phyloP scores from a whole-genome alignment of 2,797 vertebrate genomes.

The Borostomias antarcticus region DNA sequence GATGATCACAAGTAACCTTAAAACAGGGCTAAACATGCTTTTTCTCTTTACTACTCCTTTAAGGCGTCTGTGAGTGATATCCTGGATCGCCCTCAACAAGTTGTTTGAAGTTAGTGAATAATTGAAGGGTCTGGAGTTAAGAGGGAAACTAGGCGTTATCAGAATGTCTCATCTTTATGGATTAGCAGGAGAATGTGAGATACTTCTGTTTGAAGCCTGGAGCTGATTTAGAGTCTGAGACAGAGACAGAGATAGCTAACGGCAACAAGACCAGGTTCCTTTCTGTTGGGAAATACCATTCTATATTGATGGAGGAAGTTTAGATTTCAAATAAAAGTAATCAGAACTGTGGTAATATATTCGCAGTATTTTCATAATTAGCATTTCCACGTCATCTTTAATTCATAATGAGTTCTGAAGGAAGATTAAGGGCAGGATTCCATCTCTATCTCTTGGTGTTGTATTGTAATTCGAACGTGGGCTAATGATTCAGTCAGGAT shows the following conservation, averaged over 20 bases:
- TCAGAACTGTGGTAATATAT: too few species aligned
- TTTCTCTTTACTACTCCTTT: too few species aligned
- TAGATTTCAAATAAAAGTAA: too few species aligned
- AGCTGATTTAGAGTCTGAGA: not conserved
- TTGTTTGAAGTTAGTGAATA: constrained; percentile 42
- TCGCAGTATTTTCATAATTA: constrained; percentile 18
- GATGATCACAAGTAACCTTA: too few species aligned
- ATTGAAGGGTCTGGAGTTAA: constrained; percentile 39
- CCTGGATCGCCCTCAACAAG: too few species aligned
- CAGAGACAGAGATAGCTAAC: not conserved
- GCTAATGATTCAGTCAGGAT: not conserved
- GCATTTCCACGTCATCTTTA: not conserved
- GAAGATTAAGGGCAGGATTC: constrained; percentile 9
- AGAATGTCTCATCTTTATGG: constrained; percentile 51
- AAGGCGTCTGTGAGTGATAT: too few species aligned
- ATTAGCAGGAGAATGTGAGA: constrained; percentile 30
- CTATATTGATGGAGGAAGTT: too few species aligned
- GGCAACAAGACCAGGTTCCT: constrained; percentile 4
- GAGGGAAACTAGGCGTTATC: constrained; percentile 39
- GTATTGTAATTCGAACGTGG: not conserved
- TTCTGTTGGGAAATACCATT: too few species aligned
- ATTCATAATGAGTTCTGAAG: constrained; percentile 7
- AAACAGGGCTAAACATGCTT: too few species aligned
- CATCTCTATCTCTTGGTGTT: constrained; percentile 5
- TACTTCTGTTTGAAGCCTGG: constrained; percentile 14